Base-by-base conservation (phyloP, 2,888 invertebrate species). In the Apantesis nais region DNA sequence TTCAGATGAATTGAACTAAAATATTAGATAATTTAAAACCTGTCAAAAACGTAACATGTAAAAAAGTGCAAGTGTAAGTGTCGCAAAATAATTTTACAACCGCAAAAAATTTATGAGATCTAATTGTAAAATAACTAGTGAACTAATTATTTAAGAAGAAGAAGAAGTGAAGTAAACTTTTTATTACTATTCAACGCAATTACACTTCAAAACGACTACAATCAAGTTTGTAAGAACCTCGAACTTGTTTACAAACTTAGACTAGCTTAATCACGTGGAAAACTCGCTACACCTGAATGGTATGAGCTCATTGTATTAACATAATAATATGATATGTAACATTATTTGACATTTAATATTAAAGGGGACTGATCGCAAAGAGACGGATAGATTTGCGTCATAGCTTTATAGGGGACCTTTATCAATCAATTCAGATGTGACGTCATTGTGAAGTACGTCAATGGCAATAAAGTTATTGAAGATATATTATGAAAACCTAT, bases 331-430 rank as follows among this genome's bases (percentile, higher is more conserved):
- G 58, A n/a, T 55, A 55, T 39, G 22, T 39, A 39, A 39, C 25
- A 39, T 39, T 29, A 64, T 71, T 52, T 70, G 66, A 74, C 78
- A 70, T 74, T 80, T 52, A 60, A 69, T 65, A 71, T 69, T 72
- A 14, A 37, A 61, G n/a, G 41, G 63, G 58, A 79, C 29, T 78
- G 69, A 75, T 75, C 62, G 52, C 67, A 34, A 44, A n/a, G 39
- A 16, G n/a, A 72, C 66, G 37, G 70, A 31, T 58, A 48, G 31
- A n/a, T 22, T 72, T 75, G 58, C 77, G 81, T 77, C 75, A 79
- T 71, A 74, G 68, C 44, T 69, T 66, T 69, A 52, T 22, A 34
- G 31, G 60, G 48, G 60, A 72, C 68, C 72, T 78, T 73, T 34
- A 65, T 52, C 48, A 62, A 22, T 61, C 39, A 39, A 62, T 77